Evolutionary conservation across 2,888 invertebrate genomes (phyloP), one percentile per base, ranked within the genome.

Genomic region (Acanthacorydalis orientalis): DNA sequence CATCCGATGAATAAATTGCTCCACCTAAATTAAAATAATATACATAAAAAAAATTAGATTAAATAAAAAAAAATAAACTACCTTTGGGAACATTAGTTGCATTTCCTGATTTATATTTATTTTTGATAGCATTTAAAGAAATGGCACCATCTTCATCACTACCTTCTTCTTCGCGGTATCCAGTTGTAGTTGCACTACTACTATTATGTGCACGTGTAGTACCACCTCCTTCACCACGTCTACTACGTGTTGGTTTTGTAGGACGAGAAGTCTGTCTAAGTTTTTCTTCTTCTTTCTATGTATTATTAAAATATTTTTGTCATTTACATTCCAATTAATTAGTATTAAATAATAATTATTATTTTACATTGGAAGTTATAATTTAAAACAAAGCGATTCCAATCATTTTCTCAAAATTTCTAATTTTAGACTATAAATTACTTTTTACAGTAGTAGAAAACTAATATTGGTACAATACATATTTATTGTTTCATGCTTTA

Each of bases 71-170:
- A 41, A 43, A 43, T 35, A 32, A 53, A 48, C 53, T 59, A 69
- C 70, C 66, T 65, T 70, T 70, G 45, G 63, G 56, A 45, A 57
- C 57, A 37, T 55, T 57, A 46, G 57, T 57, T 10, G 64, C 64
- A 23, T 23, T 23, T 31, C 79, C 79, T 62, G 77, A 75, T 57
- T 92, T 95, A 67, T 89, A 93, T 60, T 88, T 86, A 65, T 87
- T 92, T 68, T 96, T 96, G 62, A 96, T 95, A 39, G 93, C 93
- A 49, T 86, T 81, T 16, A 96, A 70, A 1, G 93, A 93, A 57
- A 95, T 90, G 1, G 84, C 86, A 49, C 86, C 89, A 60, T 91
- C 92, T 63, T 92, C 93, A 51, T 92, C 92, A n/a, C 88, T 89
- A 52, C 85, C 91, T 53, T 90, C 89, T 55, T 87, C 82, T 50